Percentiles rank a stretch among this genome's conserved stretches.
Conservation (phyloP, 2,113 vertebrate genomes). For the Fulmarus glacialis region DNA sequence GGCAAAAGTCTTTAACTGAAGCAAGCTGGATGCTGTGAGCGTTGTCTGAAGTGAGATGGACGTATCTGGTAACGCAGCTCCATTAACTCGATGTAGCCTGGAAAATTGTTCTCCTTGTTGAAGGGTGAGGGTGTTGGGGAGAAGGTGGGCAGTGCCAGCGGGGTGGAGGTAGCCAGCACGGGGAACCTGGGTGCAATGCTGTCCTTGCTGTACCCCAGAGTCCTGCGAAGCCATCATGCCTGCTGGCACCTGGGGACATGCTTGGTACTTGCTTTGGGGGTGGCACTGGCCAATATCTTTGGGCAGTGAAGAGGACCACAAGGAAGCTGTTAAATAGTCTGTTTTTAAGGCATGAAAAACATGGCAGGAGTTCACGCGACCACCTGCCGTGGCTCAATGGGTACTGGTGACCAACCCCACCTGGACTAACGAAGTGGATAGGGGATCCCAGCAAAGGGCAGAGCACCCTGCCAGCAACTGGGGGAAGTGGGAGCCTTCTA, state of each 20-base stretch:
- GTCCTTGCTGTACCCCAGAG: background rate
- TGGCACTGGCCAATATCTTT: background rate
- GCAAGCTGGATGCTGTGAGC: background rate
- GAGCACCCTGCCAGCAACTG: background rate
- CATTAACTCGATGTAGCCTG: fast-evolving
- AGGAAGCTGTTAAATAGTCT: background rate
- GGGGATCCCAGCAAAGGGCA: background rate
- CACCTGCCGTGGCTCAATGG: fast-evolving
- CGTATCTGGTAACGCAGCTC: fast-evolving
- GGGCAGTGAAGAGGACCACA: background rate
- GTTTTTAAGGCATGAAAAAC: background rate
- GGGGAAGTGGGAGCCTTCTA: background rate
- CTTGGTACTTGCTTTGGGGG: background rate
- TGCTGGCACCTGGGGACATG: background rate
- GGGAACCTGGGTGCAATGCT: background rate
- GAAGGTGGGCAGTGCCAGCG: background rate
- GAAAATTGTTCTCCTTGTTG: background rate
- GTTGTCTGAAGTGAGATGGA: fast-evolving
- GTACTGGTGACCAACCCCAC: background rate
- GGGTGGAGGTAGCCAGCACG: background rate
- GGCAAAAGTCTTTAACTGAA: background rate
- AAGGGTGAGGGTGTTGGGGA: background rate
- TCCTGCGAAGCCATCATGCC: background rate
- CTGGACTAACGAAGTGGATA: fast-evolving
- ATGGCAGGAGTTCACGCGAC: fast-evolving